Evolutionary conservation across 2,797 vertebrate species (phyloP).

Genomic region (Cyclopterus lumpus): DNA sequence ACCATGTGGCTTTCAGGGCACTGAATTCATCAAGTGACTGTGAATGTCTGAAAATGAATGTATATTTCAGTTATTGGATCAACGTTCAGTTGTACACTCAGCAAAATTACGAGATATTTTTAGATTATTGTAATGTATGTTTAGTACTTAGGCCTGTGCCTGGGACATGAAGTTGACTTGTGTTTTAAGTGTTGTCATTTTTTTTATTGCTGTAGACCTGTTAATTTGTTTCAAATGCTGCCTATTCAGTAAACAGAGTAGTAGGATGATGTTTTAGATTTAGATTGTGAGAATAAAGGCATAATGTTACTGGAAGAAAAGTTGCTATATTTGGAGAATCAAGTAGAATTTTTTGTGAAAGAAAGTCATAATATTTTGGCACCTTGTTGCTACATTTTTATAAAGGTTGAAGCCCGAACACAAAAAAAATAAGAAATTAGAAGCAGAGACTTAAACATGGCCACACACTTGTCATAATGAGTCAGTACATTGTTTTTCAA

Average conservation of each 20-base stretch:
- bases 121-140: conserved; percentile 20
- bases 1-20: conserved; percentile 14
- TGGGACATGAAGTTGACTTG: conserved; percentile 13
- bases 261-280: not conserved
- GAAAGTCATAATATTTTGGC: not conserved
- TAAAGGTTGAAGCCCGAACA: not conserved
- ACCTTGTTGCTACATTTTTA: not conserved
- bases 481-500: not conserved
- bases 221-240: conserved; percentile 11
- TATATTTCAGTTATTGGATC: conserved; percentile 35
- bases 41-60: conserved; percentile 40
- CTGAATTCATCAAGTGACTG: conserved; percentile 35
- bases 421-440: not conserved
- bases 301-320: not conserved
- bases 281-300: not conserved
- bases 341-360: too few species aligned
- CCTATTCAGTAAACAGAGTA: not conserved
- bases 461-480: not conserved
- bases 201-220: conserved; percentile 24
- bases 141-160: not conserved
- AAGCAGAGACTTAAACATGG: not conserved
- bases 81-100: conserved; percentile 20
- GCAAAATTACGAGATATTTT: conserved; percentile 10
- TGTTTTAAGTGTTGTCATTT: conserved; percentile 19
- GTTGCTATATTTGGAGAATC: not conserved